Evolutionary conservation across 2,797 vertebrate species (phyloP), one percentile per base, ranked within the genome.

Genomic region (Lerista edwardsae): DNA sequence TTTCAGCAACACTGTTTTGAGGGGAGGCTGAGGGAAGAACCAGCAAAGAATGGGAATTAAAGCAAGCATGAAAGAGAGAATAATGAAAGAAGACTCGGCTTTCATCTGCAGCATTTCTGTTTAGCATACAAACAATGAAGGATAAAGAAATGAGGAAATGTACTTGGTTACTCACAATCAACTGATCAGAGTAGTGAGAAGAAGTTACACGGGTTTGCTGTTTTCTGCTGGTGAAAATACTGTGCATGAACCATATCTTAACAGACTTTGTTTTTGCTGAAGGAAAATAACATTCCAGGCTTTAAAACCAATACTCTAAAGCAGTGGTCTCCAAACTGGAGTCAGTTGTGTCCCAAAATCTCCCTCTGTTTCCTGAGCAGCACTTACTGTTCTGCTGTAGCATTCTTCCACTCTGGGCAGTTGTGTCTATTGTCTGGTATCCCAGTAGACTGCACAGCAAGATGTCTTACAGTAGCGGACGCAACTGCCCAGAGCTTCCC

Each of bases 161-260:
- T 51, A 6, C 14, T 73, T 84, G 71, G 68, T 83, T 41, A 74
- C 79, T 82, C 88, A 89, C 86, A 87, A 55, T 29, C 81, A 72
- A 47, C 41, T 88, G 77, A 90, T 87, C 55, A 44, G 55, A 47
- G 23, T 44, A 44, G 59, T 25, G 36, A 69, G n/a, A 25, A 79
- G 39, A 82, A 23, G 64, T 27, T 34, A 71, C 77, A 84, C 88
- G 87, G 93, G 88, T 59, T 80, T 89, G 44, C 44, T n/a, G 29
- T 27, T 88, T 80, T 83, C 15, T 86, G 87, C 85, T 79, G 90
- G 11, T 57, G 80, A 72, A 41, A 51, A 9, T 10, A 51, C 47
- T 51, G 47, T 51, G 47, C 47, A 51, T 9, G 12, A 51, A 51
- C 4, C 47, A 51, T 51, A 2, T 51, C 9, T 51, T 14, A 7